Evolutionary conservation across 2,888 invertebrate genomes (phyloP).

Genomic region (Napeogenes inachia): DNA sequence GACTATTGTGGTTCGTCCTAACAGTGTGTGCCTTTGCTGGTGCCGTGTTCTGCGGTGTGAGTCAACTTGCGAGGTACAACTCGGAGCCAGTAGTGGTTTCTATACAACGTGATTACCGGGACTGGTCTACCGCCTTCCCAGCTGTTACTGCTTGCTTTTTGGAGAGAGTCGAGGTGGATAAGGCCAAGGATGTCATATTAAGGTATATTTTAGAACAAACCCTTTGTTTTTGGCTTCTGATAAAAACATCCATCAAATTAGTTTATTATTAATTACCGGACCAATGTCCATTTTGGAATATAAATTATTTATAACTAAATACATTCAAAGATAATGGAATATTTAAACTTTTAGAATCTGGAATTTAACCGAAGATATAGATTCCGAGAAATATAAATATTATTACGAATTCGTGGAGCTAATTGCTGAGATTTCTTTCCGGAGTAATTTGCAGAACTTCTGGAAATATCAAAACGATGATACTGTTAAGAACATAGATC

Average conservation of each 20-base stretch:
- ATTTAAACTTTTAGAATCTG: slow-evolving; percentile 44
- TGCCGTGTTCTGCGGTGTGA: slow-evolving; percentile 59
- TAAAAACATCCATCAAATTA: too few species aligned
- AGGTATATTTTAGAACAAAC: slow-evolving; percentile 35
- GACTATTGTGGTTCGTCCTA: slow-evolving; percentile 57
- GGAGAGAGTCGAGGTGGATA: slow-evolving; percentile 53
- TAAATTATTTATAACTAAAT: too few species aligned
- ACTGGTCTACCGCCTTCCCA: slow-evolving; percentile 67
- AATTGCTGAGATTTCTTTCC: slow-evolving; percentile 64
- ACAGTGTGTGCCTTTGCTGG: slow-evolving; percentile 56
- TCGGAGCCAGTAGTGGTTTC: slow-evolving; percentile 70
- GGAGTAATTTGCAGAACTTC: slow-evolving; percentile 80
- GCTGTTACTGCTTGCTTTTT: slow-evolving; percentile 68
- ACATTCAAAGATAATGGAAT: too few species aligned
- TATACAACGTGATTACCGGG: slow-evolving; percentile 61
- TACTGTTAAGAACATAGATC: slow-evolving; percentile 73
- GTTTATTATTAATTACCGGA: too few species aligned
- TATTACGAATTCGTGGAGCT: slow-evolving; percentile 65
- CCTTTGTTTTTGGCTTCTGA: not conserved
- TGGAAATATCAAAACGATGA: slow-evolving; percentile 82
- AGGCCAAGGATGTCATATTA: slow-evolving; percentile 48
- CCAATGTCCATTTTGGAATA: too few species aligned
- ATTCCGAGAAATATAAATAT: slow-evolving; percentile 55
- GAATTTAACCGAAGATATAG: slow-evolving; percentile 62
- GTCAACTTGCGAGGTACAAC: slow-evolving; percentile 59